These are phyloP conservation scores for Rhagium mordax DNA, from an alignment of 2,888 invertebrate species.

Conservation along the genomic window DNA sequence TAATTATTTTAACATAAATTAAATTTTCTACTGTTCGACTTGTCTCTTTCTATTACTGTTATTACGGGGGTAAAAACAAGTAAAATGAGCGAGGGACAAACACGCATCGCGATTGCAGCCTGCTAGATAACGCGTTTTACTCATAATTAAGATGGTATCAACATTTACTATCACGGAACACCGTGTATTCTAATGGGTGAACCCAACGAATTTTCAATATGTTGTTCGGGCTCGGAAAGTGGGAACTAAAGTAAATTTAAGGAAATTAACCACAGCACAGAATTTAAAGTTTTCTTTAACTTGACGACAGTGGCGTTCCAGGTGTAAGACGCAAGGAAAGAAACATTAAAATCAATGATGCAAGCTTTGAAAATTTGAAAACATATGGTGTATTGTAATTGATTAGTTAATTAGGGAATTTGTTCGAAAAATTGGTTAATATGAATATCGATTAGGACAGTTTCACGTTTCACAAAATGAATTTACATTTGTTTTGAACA, in stretches of 20 bases:
- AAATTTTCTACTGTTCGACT: slow-evolving; percentile 47
- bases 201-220: slow-evolving; percentile 69
- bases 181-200: slow-evolving; percentile 64
- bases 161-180: slow-evolving; percentile 65
- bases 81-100: slow-evolving; percentile 64
- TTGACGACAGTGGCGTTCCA: slow-evolving; percentile 1
- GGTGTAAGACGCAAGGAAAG: neutral
- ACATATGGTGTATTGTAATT: no score
- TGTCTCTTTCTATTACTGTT: slow-evolving; percentile 40
- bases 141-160: slow-evolving; percentile 71
- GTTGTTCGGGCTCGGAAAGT: slow-evolving; percentile 52
- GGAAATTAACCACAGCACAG: slow-evolving; percentile 13
- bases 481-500: no score
- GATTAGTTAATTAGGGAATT: no score
- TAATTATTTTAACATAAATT: slow-evolving; percentile 46
- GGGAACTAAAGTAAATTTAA: slow-evolving; percentile 17
- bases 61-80: slow-evolving; percentile 56
- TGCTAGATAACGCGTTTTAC: slow-evolving; percentile 70
- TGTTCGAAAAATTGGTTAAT: no score
- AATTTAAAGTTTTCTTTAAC: neutral
- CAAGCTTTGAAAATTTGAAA: no score
- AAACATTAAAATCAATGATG: no score
- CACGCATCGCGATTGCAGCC: slow-evolving; percentile 68
- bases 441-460: no score
- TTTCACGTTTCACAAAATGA: no score